These are phyloP conservation scores for Papilio protenor DNA, from an alignment of 2,888 invertebrate species.

Conservation along the genomic window DNA sequence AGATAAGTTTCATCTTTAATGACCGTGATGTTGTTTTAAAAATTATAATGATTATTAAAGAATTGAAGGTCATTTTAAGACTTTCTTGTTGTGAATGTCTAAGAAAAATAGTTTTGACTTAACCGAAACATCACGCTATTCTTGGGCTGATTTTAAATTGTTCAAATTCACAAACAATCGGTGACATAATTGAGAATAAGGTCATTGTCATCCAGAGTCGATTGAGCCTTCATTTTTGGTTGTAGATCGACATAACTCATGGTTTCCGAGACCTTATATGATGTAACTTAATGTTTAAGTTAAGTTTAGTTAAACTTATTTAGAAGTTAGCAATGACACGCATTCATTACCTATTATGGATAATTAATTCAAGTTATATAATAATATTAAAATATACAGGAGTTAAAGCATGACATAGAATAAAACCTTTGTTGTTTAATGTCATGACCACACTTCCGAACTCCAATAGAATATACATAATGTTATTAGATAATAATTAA, in stretches of 20 bases:
- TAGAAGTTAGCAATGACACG: conserved; percentile 6
- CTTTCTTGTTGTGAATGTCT: background rate
- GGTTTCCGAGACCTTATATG: background rate
- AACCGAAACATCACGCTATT: background rate
- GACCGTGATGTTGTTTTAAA: background rate
- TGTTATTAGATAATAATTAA: background rate
- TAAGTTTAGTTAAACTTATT: background rate
- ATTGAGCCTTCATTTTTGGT: background rate
- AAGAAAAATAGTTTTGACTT: background rate
- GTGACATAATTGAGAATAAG: conserved; percentile 8
- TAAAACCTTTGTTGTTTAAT: background rate
- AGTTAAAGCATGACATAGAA: background rate
- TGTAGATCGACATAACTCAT: background rate
- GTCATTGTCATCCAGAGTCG: background rate
- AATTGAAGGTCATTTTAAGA: too few relatives aligned
- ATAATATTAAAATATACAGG: background rate
- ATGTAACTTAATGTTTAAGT: background rate
- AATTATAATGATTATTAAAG: background rate
- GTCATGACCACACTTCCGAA: background rate
- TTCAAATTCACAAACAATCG: background rate
- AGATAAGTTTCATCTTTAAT: conserved; percentile 1
- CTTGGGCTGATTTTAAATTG: background rate
- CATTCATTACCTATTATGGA: background rate
- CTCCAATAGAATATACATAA: background rate
- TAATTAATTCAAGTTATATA: background rate